Base-by-base conservation (phyloP, 2,113 vertebrate species). In the Myotis lucifugus region DNA sequence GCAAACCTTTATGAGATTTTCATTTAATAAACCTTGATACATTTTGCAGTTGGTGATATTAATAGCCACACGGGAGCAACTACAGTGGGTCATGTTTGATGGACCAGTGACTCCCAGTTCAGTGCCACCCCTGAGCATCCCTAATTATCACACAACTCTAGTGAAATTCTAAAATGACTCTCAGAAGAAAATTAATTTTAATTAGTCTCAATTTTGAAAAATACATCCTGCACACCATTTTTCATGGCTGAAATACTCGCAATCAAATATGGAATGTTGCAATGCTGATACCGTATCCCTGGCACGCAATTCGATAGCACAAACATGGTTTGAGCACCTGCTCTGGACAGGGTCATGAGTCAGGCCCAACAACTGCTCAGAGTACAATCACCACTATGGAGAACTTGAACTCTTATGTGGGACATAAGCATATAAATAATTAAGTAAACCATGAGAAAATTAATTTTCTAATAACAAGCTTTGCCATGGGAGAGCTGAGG, bases 181-280 rank as follows among this genome's bases (percentile, higher is more conserved):
- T 94, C 77, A 37, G 61, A 95, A 95, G 92, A 85, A 96, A 95
- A 96, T 95, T 93, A 82, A 93, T 94, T 94, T 95, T 97, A 93
- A 97, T 96, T 96, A 95, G 40, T 23, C 23, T 90, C 82, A 90
- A 73, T 96, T 96, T 97, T 92, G 67, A 85, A 92, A 95, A 95
- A 82, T 88, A 34, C 34, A 88, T 78, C 59, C 54, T 40, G 67
- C 70, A 29, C 3, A 34, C 74, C 67, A 78, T 84, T 94, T 85
- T 88, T 77, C 40, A 40, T 64, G 27, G 73, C 34, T 0, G 0
- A 85, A 73, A 74, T 11, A 8, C 27, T 25, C 37, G 48, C 81
- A 42, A 21, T 48, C 67, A 66, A 87, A 67, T 40, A 32, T 3
- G 32, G n/a, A 83, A 40, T 78, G 32, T 40, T 6, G 3, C 17